phyloP scores from a whole-genome alignment of 2,888 invertebrate species.

The Athripsodes cinereus region DNA sequence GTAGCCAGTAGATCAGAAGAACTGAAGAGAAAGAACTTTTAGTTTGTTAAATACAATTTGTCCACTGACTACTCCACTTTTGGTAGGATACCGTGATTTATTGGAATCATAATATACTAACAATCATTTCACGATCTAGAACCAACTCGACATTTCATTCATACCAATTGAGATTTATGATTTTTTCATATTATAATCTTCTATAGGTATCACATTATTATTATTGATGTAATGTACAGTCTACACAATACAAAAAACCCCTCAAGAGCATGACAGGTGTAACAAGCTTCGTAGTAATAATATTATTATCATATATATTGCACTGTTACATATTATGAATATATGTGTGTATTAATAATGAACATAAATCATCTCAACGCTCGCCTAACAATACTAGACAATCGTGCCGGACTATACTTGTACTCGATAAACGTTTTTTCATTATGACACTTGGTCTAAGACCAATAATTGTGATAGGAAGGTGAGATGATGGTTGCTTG shows the following conservation, averaged over 20 bases:
- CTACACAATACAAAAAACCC: conserved; percentile 21
- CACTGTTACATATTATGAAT: not conserved
- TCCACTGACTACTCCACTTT: not conserved
- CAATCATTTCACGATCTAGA: too few species aligned
- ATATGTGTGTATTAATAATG: not conserved
- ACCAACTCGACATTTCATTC: too few species aligned
- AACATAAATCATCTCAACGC: conserved; percentile 27
- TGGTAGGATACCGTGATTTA: too few species aligned
- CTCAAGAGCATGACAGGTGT: conserved; percentile 22
- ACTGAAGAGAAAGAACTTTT: too few species aligned
- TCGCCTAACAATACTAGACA: conserved; percentile 4
- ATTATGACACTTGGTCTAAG: too few species aligned
- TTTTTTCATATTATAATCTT: not conserved
- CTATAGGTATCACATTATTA: not conserved
- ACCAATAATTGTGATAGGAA: too few species aligned
- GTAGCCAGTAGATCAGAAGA: too few species aligned
- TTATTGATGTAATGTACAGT: not conserved
- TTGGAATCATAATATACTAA: not conserved
- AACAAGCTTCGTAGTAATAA: conserved; percentile 19
- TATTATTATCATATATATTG: too few species aligned
- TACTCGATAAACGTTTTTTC: too few species aligned
- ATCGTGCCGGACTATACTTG: not conserved
- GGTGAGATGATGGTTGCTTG: too few species aligned
- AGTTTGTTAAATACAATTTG: not conserved
- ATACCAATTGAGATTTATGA: conserved; percentile 26